Percentiles rank a stretch among this genome's conserved stretches.
Evolutionary conservation across 2,888 invertebrate species (phyloP).

Genomic region (Catocala nupta): DNA sequence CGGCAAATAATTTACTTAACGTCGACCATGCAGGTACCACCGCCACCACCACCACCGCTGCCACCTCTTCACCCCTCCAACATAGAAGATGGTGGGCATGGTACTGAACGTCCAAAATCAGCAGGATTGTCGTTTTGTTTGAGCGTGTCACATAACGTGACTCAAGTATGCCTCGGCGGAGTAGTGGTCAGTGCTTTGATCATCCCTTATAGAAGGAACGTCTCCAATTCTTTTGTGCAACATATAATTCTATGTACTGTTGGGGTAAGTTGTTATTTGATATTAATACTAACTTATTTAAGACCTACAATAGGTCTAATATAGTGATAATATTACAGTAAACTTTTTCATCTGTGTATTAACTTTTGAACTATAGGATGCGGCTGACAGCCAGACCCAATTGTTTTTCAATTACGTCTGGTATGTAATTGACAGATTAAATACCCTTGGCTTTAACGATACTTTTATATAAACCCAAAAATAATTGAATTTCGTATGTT

Average conservation of each 20-base stretch:
- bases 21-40: conserved; percentile 37
- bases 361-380: no score
- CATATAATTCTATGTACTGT: conserved; percentile 68
- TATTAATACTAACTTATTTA: no score
- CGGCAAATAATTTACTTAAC: neutral
- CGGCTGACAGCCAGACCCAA: no score
- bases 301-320: no score
- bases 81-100: conserved; percentile 35
- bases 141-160: conserved; percentile 55
- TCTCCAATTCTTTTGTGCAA: conserved; percentile 29
- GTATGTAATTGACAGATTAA: no score
- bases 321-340: no score
- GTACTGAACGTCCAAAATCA: conserved; percentile 20
- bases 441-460: no score
- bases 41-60: conserved; percentile 40
- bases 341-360: no score
- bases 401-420: no score
- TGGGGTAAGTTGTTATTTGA: conserved; percentile 64
- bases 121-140: conserved; percentile 42
- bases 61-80: conserved; percentile 23
- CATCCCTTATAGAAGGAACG: conserved; percentile 28
- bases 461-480: no score
- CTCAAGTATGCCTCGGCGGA: conserved; percentile 60
- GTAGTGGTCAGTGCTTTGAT: conserved; percentile 54
- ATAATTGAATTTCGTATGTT: no score